phyloP scores from a whole-genome alignment of 2,113 vertebrate genomes.

The Seriola quinqueradiata region DNA sequence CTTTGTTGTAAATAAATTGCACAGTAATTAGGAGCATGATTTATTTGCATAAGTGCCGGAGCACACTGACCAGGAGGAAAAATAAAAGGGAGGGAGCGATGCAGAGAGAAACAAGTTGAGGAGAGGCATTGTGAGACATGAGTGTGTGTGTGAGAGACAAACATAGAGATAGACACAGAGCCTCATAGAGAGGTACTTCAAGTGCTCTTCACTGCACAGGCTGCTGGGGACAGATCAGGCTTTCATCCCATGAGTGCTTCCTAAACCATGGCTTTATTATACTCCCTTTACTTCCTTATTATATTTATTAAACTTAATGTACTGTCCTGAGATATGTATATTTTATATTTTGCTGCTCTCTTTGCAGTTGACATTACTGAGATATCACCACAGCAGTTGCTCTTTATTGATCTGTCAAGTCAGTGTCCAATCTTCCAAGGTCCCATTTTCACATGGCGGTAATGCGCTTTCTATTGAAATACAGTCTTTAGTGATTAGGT shows the following conservation, averaged over 20 bases:
- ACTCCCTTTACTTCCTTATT: too few relatives aligned
- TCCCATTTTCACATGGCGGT: neutral
- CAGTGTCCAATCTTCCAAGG: neutral
- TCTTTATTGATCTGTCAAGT: neutral
- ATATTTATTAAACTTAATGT: too few relatives aligned
- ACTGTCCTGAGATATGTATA: neutral
- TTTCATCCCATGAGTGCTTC: neutral
- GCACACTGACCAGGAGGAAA: neutral
- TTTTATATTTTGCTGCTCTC: neutral
- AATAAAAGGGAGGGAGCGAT: neutral
- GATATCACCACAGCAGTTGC: too few relatives aligned
- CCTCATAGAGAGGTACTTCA: too few relatives aligned
- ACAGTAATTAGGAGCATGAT: constrained; percentile 57
- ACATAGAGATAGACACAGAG: neutral
- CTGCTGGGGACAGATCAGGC: neutral
- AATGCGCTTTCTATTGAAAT: neutral
- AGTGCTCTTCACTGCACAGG: neutral
- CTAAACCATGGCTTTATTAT: too few relatives aligned
- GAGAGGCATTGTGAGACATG: too few relatives aligned
- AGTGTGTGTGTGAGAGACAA: neutral
- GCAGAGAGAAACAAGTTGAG: too few relatives aligned
- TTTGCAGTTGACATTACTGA: neutral
- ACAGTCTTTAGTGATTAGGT: neutral
- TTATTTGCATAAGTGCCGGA: constrained; percentile 41
- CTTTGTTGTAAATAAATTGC: constrained; percentile 66